Base-by-base conservation (phyloP, 2,113 vertebrate genomes). In the Sinocyclocheilus anshuiensis region DNA sequence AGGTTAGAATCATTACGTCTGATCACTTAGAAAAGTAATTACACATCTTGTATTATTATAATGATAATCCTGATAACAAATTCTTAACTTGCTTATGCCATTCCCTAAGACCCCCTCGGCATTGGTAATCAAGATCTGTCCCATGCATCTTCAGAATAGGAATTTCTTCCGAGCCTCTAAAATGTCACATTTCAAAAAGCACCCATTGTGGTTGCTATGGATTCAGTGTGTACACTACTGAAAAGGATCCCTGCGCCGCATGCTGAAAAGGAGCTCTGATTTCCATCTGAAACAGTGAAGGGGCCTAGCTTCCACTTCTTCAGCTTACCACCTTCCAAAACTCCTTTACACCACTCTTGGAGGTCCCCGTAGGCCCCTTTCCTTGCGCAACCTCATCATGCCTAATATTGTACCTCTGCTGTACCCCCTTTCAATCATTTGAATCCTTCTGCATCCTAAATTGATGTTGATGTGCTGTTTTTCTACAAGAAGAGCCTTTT, bases 281-380 rank as follows among this genome's bases (percentile, higher is more conserved):
- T 96, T 95, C 94, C 94, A 95, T 95, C 94, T 95, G 92, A 94
- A 95, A 91, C 89, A 92, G 89, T 90, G 84, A 91, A 89, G 90
- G 91, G 91, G 90, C 90, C 90, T 89, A 63, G 65, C 48, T 76
- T 82, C 67, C 18, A 75, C 57, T 78, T 85, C 57, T 24, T 29
- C 67, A 77, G 36, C 24, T 57, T 81, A 81, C 77, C 67, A 53
- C 77, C 74, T 81, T 61, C 82, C 81, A 81, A 16, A 84, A 9
- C 33, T 12, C 45, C 45, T 48, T 48, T 48, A 48, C 10, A 85
- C 63, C 87, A 59, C 80, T 86, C 84, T 33, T 45, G 59, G 39
- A 15, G 45, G 16, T 57, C 61, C 57, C 72, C 29, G 24, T 24
- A 77, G 79, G 71, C 33, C 81, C 71, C 75, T 78, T 50, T 53